Evolutionary conservation across 2,797 vertebrate genomes (phyloP).

Genomic region (Loriculus beryllinus): DNA sequence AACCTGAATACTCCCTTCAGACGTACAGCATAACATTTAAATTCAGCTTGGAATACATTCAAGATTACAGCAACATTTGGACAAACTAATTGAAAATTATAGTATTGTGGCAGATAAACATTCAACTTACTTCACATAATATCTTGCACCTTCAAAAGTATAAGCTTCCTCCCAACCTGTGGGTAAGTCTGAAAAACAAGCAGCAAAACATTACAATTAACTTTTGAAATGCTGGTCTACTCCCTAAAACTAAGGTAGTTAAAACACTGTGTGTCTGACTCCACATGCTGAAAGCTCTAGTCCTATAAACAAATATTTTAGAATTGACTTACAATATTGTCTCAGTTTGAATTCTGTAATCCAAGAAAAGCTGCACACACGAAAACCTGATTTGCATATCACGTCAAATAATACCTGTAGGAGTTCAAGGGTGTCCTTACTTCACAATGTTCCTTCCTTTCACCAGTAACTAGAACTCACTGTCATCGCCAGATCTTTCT

Average conservation of each 20-base stretch:
- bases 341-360: background rate
- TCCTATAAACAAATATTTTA: background rate
- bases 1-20: background rate
- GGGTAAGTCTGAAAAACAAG: conserved; percentile 86
- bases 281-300: background rate
- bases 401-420: background rate
- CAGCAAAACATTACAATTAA: conserved; percentile 37
- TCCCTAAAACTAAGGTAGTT: background rate
- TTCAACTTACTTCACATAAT: conserved; percentile 95
- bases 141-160: conserved; percentile 96
- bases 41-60: background rate
- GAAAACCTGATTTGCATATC: background rate
- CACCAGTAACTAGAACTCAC: background rate
- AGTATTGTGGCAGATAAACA: background rate
- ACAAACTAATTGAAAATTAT: background rate
- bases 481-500: background rate
- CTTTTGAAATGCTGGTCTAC: background rate
- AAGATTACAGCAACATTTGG: background rate
- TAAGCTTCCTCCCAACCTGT: conserved; percentile 99
- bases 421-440: background rate
- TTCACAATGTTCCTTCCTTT: background rate
- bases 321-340: background rate
- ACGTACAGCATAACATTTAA: background rate
- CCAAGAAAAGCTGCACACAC: background rate
- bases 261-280: background rate